Base-by-base conservation (phyloP, 2,797 vertebrate species). In the Characodon lateralis region DNA sequence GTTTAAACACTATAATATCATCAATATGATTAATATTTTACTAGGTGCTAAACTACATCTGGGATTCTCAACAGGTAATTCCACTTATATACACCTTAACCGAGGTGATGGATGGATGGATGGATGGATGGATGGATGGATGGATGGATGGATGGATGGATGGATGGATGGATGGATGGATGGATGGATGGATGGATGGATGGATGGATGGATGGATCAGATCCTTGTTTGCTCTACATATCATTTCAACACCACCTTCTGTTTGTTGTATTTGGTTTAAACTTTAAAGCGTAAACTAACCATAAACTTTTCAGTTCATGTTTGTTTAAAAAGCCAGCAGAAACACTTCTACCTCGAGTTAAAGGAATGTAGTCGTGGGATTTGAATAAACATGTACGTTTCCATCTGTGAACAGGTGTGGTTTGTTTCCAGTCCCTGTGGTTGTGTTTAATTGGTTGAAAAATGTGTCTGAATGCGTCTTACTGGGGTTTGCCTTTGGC, bases 401-500 rank as follows among this genome's bases (percentile, higher is more conserved):
- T 58, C 59, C 53, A 55, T 51, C 26, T 76, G 24, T 71, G 28
- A 61, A 51, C 50, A 48, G 55, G 63, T 70, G 26, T 2, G 56
- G 28, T 48, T 56, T 51, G 18, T 31, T 43, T 73, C 28, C 1
- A 35, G 41, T 59, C 12, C 74, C 78, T 24, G 31, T 7, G 71
- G 55, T 61, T 14, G 26, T 66, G 75, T 75, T 78, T 73, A 81
- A 84, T 73, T 71, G 56, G 77, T n/a, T 76, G 68, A 83, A 86
- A 51, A 71, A 72, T 76, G 81, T 75, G 80, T 79, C 43, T 43
- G 68, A 78, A 72, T 59, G 56, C 22, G 10, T 74, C 97, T 94
- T 97, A 99, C 98, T 98, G 95, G 86, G 98, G 98, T 92, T 99
- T 99, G 91, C 98, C 98, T 94, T 96, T 96, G 82, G 96, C 96